Evolutionary conservation across 2,113 vertebrate genomes (phyloP).

Genomic region (Psittacula cyanocephala): DNA sequence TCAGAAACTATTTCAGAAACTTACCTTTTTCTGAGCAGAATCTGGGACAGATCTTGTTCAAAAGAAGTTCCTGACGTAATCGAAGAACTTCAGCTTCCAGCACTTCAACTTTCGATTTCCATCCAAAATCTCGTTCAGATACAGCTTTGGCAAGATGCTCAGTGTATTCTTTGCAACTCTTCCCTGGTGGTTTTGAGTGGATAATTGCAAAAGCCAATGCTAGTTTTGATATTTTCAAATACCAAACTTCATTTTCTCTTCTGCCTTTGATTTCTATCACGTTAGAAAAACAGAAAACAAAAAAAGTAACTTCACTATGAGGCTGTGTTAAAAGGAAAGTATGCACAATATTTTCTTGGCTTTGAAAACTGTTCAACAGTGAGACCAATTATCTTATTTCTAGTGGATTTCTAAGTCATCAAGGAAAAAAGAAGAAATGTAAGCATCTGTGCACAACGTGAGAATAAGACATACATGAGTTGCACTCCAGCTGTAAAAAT

Average conservation of each 20-base stretch:
- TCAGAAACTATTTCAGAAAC: conserved; percentile 8
- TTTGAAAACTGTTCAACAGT: conserved; percentile 13
- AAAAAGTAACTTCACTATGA: background rate
- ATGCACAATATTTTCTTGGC: background rate
- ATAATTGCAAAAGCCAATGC: conserved; percentile 87
- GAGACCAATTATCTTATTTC: conserved; percentile 28
- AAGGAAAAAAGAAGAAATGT: background rate
- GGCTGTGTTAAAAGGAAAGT: background rate
- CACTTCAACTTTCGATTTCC: conserved; percentile 70
- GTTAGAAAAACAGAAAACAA: conserved; percentile 29
- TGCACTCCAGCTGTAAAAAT: background rate
- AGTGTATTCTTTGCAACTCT: conserved; percentile 74
- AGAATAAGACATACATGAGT: conserved; percentile 17
- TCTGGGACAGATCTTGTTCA: conserved; percentile 59
- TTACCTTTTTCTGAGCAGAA: conserved; percentile 61
- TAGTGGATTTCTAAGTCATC: background rate
- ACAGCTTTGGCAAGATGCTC: conserved; percentile 73
- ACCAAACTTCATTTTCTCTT: conserved; percentile 62
- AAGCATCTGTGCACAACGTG: background rate
- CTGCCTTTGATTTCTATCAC: conserved; percentile 23
- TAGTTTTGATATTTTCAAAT: conserved; percentile 74
- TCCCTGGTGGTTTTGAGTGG: conserved; percentile 76
- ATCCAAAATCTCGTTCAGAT: conserved; percentile 56
- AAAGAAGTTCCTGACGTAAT: conserved; percentile 81
- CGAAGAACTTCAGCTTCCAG: conserved; percentile 84